phyloP scores from a whole-genome alignment of 2,797 vertebrate genomes.

The Tragelaphus oryx region DNA sequence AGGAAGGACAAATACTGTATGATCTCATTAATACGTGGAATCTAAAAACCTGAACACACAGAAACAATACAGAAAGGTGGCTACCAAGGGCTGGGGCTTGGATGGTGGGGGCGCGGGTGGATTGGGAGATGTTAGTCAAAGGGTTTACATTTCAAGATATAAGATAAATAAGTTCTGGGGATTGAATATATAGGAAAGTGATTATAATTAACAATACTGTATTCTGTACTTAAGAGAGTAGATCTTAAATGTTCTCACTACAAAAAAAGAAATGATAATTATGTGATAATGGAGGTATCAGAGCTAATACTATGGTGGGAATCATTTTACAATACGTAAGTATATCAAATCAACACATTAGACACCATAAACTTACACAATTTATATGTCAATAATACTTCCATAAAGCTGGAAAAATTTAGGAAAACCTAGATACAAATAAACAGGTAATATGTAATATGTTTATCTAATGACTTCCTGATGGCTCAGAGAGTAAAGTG shows the following conservation, averaged over 20 bases:
- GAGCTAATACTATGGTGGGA: neutral
- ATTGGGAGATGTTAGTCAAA: neutral
- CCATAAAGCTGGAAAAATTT: neutral
- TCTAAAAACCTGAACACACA: neutral
- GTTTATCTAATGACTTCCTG: neutral
- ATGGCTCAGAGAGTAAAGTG: too few species aligned
- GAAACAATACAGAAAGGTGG: neutral
- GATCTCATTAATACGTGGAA: neutral
- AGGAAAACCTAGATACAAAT: neutral
- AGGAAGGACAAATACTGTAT: neutral
- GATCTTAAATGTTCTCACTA: neutral
- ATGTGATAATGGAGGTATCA: neutral
- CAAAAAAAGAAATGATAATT: neutral
- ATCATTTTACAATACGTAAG: neutral
- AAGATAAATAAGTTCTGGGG: neutral
- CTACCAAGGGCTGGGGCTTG: neutral
- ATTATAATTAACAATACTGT: neutral
- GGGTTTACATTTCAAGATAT: neutral
- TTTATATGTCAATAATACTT: neutral
- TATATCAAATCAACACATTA: neutral
- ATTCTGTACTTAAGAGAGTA: neutral
- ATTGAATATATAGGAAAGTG: neutral
- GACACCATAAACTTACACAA: neutral
- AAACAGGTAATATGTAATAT: neutral
- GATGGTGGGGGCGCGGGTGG: fast-evolving